Conservation (phyloP, 2,113 vertebrate genomes). For the Aldabrachelys gigantea region DNA sequence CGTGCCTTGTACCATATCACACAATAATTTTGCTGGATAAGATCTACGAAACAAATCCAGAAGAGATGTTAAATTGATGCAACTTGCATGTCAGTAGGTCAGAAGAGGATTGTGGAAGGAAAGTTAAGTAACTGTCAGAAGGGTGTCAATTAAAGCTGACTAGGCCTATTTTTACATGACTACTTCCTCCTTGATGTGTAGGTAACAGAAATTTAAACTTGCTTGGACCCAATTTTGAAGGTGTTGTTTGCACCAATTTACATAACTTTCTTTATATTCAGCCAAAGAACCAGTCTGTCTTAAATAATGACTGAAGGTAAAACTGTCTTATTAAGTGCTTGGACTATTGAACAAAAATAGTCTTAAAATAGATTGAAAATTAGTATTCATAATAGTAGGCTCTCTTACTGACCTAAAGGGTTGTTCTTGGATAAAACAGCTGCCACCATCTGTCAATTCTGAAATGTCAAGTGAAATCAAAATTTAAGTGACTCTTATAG, state of each 20-base stretch:
- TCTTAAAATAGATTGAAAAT: neutral
- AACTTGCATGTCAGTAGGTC: neutral
- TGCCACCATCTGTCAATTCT: neutral
- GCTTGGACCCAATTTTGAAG: neutral
- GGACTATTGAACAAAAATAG: neutral
- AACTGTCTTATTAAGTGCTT: neutral
- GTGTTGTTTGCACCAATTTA: neutral
- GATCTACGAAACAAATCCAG: neutral
- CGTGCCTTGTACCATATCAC: neutral
- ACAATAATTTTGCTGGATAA: neutral
- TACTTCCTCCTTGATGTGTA: neutral
- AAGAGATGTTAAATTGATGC: neutral
- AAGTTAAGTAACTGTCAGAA: neutral
- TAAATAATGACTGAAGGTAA: neutral
- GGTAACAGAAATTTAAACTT: neutral
- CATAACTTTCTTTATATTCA: neutral
- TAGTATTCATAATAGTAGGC: neutral
- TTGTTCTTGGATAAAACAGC: neutral
- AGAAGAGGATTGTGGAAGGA: neutral
- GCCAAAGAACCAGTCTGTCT: neutral
- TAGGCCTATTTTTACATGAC: neutral
- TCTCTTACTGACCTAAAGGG: neutral
- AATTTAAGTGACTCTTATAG: neutral
- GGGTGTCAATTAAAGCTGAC: neutral
- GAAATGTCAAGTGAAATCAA: neutral